Evolutionary conservation across 2,797 vertebrate species (phyloP).

Genomic region (Acanthis flammea): DNA sequence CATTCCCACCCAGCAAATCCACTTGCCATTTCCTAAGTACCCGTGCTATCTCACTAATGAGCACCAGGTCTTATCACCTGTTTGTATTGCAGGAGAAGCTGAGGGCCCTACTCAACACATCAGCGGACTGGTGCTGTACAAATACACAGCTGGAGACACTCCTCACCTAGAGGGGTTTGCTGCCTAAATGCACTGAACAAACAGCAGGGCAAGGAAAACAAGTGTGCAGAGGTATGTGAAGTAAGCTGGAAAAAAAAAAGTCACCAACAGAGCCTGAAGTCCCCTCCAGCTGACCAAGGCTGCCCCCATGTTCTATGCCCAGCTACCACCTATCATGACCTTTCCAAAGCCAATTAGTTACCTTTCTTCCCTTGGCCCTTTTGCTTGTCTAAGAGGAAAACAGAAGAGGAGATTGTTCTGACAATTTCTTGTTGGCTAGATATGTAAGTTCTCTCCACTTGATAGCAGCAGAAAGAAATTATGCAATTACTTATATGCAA

Average conservation of each 20-base stretch:
- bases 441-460: not conserved
- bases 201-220: not conserved
- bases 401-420: not conserved
- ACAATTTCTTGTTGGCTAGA: not conserved
- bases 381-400: not conserved
- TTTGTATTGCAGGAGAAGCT: not conserved
- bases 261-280: not conserved
- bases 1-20: constrained; percentile 7
- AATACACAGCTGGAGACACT: not conserved
- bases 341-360: not conserved
- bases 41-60: not conserved
- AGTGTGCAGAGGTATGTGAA: not conserved
- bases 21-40: not conserved
- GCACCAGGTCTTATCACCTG: not conserved
- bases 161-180: not conserved
- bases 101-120: not conserved
- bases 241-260: not conserved
- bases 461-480: not conserved
- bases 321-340: not conserved
- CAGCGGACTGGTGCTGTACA: not conserved
- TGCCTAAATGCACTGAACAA: not conserved
- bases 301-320: not conserved
- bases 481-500: fast-evolving
- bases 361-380: not conserved
- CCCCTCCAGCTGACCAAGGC: not conserved